phyloP scores from a whole-genome alignment of 2,888 invertebrate genomes.

The Meiosimyza platycephala region DNA sequence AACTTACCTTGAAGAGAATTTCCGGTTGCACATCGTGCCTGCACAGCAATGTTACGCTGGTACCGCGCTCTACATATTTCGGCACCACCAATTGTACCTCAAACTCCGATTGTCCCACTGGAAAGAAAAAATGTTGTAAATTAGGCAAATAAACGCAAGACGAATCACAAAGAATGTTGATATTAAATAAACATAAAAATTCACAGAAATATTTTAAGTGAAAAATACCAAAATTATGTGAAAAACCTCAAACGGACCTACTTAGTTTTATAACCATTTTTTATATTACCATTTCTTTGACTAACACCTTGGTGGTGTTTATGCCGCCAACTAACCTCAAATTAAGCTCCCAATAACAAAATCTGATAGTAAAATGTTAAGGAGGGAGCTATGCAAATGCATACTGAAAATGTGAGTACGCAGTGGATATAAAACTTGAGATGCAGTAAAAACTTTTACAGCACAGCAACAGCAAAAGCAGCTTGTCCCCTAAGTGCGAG shows the following conservation, averaged over 20 bases:
- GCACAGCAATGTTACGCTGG: conserved; percentile 78
- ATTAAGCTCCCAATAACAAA: too few species aligned
- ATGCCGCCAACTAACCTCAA: too few species aligned
- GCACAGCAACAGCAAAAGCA: too few species aligned
- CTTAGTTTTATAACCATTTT: too few species aligned
- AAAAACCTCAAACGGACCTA: neutral
- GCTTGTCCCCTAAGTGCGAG: too few species aligned
- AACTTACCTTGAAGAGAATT: conserved; percentile 81
- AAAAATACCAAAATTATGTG: neutral
- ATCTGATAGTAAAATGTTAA: too few species aligned
- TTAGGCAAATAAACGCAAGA: conserved; percentile 8
- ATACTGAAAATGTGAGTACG: too few species aligned
- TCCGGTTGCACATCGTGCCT: conserved; percentile 80
- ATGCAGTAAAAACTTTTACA: too few species aligned
- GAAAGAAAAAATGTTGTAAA: conserved; percentile 38
- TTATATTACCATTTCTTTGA: too few species aligned
- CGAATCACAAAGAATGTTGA: neutral
- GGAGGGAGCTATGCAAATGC: too few species aligned
- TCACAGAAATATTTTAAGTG: neutral
- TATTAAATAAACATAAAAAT: neutral
- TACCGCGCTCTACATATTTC: conserved; percentile 79
- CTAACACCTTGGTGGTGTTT: too few species aligned
- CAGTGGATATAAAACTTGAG: too few species aligned
- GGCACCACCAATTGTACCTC: conserved; percentile 77
- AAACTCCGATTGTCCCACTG: conserved; percentile 70